Percentiles rank a stretch among this genome's conserved stretches.
Evolutionary conservation across 2,113 vertebrate species (phyloP).

Genomic region (Megalops atlanticus): DNA sequence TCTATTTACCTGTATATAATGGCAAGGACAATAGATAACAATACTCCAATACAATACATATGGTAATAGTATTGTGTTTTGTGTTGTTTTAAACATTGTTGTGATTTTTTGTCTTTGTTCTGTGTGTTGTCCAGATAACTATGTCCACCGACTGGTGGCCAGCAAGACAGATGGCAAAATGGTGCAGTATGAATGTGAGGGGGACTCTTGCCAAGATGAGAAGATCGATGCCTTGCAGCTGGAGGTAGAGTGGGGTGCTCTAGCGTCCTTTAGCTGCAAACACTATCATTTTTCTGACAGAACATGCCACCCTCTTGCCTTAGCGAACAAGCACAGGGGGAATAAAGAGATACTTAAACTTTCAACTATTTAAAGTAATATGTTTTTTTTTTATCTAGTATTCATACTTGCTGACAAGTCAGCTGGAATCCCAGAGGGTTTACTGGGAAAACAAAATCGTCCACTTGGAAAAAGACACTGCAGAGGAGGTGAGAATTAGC

Average conservation of each 20-base stretch:
- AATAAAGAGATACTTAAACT: too few species aligned
- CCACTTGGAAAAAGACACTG: conserved; percentile 90
- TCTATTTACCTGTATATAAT: too few species aligned
- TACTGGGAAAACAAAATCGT: conserved; percentile 99
- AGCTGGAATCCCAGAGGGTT: conserved; percentile 94
- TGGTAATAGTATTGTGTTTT: too few species aligned
- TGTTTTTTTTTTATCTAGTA: not conserved
- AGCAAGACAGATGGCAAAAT: conserved; percentile 97
- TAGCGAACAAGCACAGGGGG: too few species aligned
- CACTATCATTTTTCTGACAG: too few species aligned
- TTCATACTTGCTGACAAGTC: conserved; percentile 87
- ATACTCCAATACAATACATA: too few species aligned
- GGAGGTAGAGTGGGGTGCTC: conserved; percentile 71
- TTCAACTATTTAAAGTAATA: not conserved
- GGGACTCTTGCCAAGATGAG: conserved; percentile 94
- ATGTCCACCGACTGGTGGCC: conserved; percentile 95
- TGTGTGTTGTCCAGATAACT: conserved; percentile 81
- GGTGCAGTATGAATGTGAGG: conserved; percentile 96
- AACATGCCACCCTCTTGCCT: too few species aligned
- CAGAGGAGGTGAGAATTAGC: conserved; percentile 85
- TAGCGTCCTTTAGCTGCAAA: too few species aligned
- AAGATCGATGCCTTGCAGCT: conserved; percentile 95
- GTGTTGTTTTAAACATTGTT: too few species aligned
- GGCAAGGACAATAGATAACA: too few species aligned
- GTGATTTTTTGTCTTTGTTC: not conserved